phyloP scores from a whole-genome alignment of 2,113 vertebrate genomes.

The Mola mola region DNA sequence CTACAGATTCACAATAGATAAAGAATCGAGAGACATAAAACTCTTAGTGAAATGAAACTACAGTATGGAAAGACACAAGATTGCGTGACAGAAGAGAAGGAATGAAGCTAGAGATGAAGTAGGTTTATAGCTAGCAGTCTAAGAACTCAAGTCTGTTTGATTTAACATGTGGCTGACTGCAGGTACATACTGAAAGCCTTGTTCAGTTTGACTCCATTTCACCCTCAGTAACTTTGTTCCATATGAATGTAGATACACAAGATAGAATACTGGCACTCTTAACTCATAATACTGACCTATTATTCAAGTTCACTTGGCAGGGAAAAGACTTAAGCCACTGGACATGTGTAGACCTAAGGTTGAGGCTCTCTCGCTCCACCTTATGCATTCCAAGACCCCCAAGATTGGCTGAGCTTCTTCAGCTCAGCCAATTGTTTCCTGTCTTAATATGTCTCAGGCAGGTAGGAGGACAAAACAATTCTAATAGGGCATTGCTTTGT shows the following conservation, averaged over 20 bases:
- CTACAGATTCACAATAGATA: conserved; percentile 57
- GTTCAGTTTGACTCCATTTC: conserved; percentile 9
- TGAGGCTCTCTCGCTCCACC: conserved; percentile 14
- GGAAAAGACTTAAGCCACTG: conserved; percentile 19
- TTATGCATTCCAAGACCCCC: conserved; percentile 25
- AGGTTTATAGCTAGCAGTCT: conserved; percentile 47
- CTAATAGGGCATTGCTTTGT: too few species aligned
- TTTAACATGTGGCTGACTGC: conserved; percentile 34
- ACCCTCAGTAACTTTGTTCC: conserved; percentile 21
- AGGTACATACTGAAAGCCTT: conserved; percentile 27
- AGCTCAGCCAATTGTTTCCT: not conserved
- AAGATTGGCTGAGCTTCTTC: conserved; percentile 15
- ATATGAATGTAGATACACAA: not conserved
- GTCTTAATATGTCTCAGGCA: conserved; percentile 8
- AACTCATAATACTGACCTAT: conserved; percentile 32
- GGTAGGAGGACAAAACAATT: too few species aligned
- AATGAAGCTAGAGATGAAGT: conserved; percentile 41
- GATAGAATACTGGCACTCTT: not conserved
- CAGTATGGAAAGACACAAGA: conserved; percentile 13
- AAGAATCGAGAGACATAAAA: conserved; percentile 39
- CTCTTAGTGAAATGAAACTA: conserved; percentile 29
- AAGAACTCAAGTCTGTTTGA: conserved; percentile 44
- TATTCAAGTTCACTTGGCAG: conserved; percentile 41
- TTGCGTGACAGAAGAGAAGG: conserved; percentile 26
- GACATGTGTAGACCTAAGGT: conserved; percentile 21